Base-by-base conservation (phyloP, 2,113 vertebrate species). In the Hippocampus comes region DNA sequence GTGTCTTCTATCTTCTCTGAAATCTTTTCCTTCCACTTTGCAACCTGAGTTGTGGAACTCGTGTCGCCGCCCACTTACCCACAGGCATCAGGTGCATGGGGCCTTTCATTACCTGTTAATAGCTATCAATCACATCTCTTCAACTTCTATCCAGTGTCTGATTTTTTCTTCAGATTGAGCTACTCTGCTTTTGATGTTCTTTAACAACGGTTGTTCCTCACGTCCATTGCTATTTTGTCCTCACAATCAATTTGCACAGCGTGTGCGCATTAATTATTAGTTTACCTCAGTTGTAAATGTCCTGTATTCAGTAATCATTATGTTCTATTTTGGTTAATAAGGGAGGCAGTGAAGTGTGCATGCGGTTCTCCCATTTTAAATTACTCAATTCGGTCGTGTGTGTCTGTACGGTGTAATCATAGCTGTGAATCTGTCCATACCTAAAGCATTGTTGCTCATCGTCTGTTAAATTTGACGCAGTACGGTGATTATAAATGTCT, bases 191-290 rank as follows among this genome's bases (percentile, higher is more conserved):
- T 76, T 75, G 38, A 46, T 74, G 21, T 79, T 65, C 74, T 71
- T 66, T 84, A 72, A 83, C 84, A 73, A 76, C 71, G 83, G 75
- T 85, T 85, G 82, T 88, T 87, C 84, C 81, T 81, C 85, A 82
- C 78, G 86, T 88, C 82, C 82, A 86, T 72, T 74, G 72, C 68
- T 71, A 71, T 85, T 86, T 86, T 82, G 77, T 67, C 71, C 59
- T 48, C 20, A 41, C 86, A 84, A 88, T 88, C 82, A 84, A 81
- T 89, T 85, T 78, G 72, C 85, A 75, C 76, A 88, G 88, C 85
- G 85, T 74, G 81, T 74, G 81, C 41, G 71, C 72, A 74, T 86
- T 87, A 83, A 48, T 84, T 88, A 79, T 82, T 79, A 38, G 68
- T 78, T 79, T 80, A 70, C 69, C 75, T 80, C 86, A 71, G 82